Percentiles rank a stretch among this genome's conserved stretches.
Conservation (phyloP, 2,113 vertebrate species). For the Gnathonemus echidnorhynchus region DNA sequence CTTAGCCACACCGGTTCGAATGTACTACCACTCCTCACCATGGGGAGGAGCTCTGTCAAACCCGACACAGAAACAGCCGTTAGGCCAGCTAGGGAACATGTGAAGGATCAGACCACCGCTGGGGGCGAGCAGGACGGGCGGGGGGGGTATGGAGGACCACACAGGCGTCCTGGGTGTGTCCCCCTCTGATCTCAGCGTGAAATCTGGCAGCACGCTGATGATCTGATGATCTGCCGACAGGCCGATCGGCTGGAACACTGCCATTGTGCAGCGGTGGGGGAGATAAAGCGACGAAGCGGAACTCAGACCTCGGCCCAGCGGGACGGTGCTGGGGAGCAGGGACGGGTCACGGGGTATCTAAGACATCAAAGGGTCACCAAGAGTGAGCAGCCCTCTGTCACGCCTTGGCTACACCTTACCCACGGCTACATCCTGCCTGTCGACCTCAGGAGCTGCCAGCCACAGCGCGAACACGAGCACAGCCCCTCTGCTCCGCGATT, state of each 20-base stretch:
- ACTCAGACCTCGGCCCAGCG: background rate
- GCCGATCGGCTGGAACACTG: background rate
- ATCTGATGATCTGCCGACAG: background rate
- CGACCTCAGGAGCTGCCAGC: background rate
- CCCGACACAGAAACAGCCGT: background rate
- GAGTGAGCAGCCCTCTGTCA: background rate
- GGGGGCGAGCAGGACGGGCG: background rate
- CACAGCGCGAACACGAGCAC: background rate
- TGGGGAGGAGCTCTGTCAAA: background rate
- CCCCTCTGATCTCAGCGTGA: background rate
- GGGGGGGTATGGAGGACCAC: background rate
- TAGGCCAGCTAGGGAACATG: background rate
- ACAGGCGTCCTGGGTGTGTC: background rate
- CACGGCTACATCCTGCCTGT: background rate
- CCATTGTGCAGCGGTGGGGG: background rate
- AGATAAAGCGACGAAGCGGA: background rate
- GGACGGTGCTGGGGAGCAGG: background rate
- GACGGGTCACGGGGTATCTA: background rate
- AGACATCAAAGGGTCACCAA: background rate
- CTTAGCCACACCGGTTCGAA: background rate
- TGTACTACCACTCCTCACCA: background rate
- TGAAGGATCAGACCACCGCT: background rate
- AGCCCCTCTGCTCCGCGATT: background rate
- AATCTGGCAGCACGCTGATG: background rate
- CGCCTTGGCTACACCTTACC: background rate